Conservation (phyloP, 2,797 vertebrate genomes). For the Cheirogaleus major region DNA sequence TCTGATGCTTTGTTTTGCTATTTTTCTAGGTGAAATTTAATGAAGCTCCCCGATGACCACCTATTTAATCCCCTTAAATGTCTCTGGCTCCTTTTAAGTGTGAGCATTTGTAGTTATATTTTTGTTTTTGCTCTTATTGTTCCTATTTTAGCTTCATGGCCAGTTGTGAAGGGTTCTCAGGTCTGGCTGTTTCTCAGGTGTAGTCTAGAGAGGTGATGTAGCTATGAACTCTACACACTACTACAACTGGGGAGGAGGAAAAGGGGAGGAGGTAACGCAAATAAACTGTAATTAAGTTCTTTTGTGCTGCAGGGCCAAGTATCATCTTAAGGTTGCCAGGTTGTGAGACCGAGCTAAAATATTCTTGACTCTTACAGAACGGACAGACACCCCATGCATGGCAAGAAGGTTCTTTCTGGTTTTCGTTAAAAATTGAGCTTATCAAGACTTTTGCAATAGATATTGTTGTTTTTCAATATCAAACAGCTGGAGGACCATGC, state of each 20-base stretch:
- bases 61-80: neutral
- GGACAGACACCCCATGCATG: neutral
- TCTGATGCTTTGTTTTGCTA: neutral
- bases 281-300: neutral
- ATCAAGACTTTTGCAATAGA: neutral
- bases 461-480: neutral
- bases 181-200: neutral
- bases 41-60: neutral
- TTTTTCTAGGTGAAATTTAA: conserved; percentile 35
- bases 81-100: neutral
- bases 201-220: neutral
- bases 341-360: neutral
- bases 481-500: neutral
- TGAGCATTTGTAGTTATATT: neutral
- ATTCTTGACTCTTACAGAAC: neutral
- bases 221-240: neutral
- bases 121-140: neutral
- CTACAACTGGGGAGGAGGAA: neutral
- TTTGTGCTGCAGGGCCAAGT: neutral
- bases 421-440: neutral
- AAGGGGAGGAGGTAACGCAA: neutral
- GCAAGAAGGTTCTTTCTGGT: neutral
- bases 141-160: neutral
- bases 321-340: neutral
- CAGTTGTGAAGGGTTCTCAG: neutral